Evolutionary conservation across 2,113 vertebrate genomes (phyloP).

Genomic region (Pan paniscus): DNA sequence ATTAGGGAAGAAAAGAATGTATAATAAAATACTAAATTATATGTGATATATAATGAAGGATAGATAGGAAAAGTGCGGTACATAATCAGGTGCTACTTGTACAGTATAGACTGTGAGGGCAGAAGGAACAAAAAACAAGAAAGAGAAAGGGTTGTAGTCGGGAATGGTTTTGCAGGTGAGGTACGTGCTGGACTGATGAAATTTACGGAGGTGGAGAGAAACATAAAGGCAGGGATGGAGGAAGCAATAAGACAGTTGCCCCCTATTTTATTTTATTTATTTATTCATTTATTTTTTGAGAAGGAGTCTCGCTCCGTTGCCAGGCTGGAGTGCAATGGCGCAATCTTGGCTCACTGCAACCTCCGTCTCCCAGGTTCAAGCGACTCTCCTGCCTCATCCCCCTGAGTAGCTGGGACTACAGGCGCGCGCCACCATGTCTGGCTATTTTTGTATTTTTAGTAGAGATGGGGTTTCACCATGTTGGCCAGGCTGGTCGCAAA

Average conservation of each 20-base stretch:
- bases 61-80: not conserved
- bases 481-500: no score
- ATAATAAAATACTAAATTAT: not conserved
- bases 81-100: not conserved
- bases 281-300: no score
- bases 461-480: no score
- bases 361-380: no score
- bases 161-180: not conserved
- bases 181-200: not conserved
- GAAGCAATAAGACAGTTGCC: fast-evolving
- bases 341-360: no score
- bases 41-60: conserved; percentile 19
- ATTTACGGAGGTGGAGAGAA: not conserved
- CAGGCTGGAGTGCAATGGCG: no score
- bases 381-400: no score
- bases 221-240: no score
- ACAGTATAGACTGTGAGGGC: not conserved
- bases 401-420: no score
- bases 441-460: no score
- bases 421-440: no score
- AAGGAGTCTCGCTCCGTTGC: no score
- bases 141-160: not conserved
- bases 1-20: conserved; percentile 47
- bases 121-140: not conserved
- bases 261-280: not conserved